Conservation (phyloP, 1,140 invertebrate genomes). For the Lamellibrachia luymesi region DNA sequence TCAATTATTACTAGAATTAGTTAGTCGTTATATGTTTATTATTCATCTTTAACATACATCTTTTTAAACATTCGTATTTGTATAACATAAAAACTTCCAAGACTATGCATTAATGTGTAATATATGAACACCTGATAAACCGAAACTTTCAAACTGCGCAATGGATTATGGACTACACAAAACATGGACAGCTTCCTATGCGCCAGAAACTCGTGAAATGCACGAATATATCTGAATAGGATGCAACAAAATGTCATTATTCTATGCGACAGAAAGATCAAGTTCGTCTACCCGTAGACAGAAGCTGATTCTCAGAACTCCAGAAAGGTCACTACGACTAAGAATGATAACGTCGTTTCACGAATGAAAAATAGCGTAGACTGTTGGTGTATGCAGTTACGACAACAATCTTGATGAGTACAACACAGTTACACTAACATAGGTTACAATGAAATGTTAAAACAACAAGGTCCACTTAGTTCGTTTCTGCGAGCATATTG, state of each 20-base stretch:
- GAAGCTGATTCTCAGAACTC: background rate
- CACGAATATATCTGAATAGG: background rate
- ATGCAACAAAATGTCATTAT: background rate
- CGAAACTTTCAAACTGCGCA: background rate
- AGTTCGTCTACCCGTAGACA: background rate
- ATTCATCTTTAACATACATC: too few relatives aligned
- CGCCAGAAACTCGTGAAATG: background rate
- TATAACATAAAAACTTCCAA: too few relatives aligned
- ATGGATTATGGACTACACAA: background rate
- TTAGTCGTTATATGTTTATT: too few relatives aligned
- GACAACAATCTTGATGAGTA: background rate
- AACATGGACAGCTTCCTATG: background rate
- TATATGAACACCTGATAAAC: background rate
- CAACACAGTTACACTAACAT: background rate
- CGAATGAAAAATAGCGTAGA: background rate
- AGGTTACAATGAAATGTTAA: background rate
- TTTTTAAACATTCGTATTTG: too few relatives aligned
- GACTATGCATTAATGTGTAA: too few relatives aligned
- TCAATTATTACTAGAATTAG: too few relatives aligned
- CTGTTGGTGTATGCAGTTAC: background rate
- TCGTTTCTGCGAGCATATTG: background rate
- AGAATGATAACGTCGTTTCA: background rate
- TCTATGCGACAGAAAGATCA: background rate
- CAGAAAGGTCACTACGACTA: background rate
- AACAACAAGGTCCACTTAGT: background rate